A percentile compares a stretch with the other conserved stretches of the same genome.
These are phyloP conservation scores for Ellobius talpinus DNA, from an alignment of 2,113 vertebrate species.

Conservation along the genomic window DNA sequence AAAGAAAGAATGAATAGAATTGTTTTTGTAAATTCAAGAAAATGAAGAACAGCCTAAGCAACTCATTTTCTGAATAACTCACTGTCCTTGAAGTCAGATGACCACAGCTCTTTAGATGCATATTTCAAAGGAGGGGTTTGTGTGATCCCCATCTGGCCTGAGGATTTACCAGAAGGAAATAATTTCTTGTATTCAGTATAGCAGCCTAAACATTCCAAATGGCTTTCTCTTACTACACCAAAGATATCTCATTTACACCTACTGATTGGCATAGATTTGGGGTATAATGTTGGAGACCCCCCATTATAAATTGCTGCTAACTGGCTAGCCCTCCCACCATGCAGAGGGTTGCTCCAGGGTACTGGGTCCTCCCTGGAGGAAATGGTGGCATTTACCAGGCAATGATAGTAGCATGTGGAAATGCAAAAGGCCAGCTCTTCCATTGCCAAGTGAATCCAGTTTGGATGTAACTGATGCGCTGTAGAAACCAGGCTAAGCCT, in stretches of 20 bases:
- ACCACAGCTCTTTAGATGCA: neutral
- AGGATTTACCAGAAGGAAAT: neutral
- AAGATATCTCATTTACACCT: neutral
- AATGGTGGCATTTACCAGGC: neutral
- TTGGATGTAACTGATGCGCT: neutral
- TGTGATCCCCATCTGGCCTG: neutral
- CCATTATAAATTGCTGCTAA: neutral
- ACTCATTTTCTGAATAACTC: neutral
- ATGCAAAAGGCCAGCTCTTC: neutral
- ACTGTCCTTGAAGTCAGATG: neutral
- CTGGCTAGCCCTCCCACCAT: neutral
- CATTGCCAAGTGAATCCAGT: neutral
- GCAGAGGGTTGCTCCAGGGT: too few relatives aligned
- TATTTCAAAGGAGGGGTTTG: slow-evolving; percentile 39
- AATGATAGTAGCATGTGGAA: neutral
- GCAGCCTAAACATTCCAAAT: neutral
- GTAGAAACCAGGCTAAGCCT: neutral
- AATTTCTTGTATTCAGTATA: slow-evolving; percentile 13
- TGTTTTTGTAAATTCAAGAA: neutral
- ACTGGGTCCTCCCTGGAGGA: neutral
- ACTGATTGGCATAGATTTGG: neutral
- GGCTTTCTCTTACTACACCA: neutral
- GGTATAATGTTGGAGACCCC: neutral
- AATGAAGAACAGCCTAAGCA: neutral
- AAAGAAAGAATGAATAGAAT: slow-evolving; percentile 2